Conservation (phyloP, 2,113 vertebrate species). For the Gulo gulo region DNA sequence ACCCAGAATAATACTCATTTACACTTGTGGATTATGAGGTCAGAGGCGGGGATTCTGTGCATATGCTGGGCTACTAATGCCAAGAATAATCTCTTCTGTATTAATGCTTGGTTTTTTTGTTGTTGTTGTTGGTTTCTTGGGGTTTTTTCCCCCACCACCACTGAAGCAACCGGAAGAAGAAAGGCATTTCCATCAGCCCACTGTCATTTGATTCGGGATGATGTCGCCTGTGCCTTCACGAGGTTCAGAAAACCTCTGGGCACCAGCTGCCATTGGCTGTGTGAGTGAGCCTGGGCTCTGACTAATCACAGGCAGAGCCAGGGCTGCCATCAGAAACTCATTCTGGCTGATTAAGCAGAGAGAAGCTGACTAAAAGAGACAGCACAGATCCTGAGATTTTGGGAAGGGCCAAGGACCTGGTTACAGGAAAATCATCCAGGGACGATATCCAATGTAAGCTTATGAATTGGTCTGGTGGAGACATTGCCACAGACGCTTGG, state of each 20-base stretch:
- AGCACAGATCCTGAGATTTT: too few species aligned
- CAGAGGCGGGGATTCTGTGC: fast-evolving
- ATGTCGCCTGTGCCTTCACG: background rate
- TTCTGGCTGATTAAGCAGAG: background rate
- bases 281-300: background rate
- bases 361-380: background rate
- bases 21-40: background rate
- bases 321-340: background rate
- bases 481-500: too few species aligned
- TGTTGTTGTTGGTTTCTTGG: too few species aligned
- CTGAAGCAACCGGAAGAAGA: background rate
- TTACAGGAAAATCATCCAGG: background rate
- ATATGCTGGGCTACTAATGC: too few species aligned
- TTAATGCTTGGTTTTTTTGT: background rate
- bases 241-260: fast-evolving
- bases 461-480: background rate
- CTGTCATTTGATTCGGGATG: background rate
- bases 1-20: background rate
- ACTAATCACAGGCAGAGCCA: background rate
- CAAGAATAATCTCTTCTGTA: background rate
- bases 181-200: background rate
- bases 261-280: background rate
- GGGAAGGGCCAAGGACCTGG: background rate
- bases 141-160: too few species aligned
- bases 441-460: background rate